Base-by-base conservation (phyloP, 2,113 vertebrate species). In the Cheilinus undulatus region DNA sequence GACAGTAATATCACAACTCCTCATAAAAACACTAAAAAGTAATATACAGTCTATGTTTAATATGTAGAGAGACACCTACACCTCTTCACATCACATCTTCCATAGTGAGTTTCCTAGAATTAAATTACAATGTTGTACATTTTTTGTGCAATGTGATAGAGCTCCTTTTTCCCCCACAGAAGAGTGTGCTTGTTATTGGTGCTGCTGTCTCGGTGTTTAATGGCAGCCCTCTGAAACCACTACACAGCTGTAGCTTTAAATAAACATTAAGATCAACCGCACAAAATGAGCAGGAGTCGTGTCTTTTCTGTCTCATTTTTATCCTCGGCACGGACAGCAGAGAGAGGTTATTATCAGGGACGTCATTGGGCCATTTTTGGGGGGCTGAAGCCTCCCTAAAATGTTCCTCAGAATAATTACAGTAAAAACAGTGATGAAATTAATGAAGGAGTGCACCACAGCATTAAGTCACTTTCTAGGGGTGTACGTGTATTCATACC, bases 1-100 rank as follows among this genome's bases (percentile, higher is more conserved):
- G 61, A 80, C 24, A 78, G 58, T 49, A 85, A 58, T 79, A 65
- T 65, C 53, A 71, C 24, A 78, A 57, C 60, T 61, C 48, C 38
- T 38, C 5, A 30, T 64, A 34, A 70, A 80, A 58, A 11, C 43
- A 69, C 28, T 69, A 60, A 45, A 45, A n/a, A n/a, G 8, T 45
- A 45, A 9, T 9, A 42, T 42, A 40, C 17, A 5, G 60, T 50
- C 5, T 70, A 51, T 69, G 28, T 62, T 59, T 64, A 48, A 12
- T 42, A 13, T 23, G 22, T 15, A 24, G 11, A 30, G 36, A 72
- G 12, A 0, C 1, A 3, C 2, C n/a, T n/a, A n/a, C n/a, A n/a
- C n/a, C n/a, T n/a, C n/a, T n/a, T 3, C n/a, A 19, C 4, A 7
- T 74, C 26, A 45, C 5, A 0, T 53, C 15, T 20, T 22, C 20